phyloP scores from a whole-genome alignment of 2,113 vertebrate genomes.

The Phoxinus phoxinus region DNA sequence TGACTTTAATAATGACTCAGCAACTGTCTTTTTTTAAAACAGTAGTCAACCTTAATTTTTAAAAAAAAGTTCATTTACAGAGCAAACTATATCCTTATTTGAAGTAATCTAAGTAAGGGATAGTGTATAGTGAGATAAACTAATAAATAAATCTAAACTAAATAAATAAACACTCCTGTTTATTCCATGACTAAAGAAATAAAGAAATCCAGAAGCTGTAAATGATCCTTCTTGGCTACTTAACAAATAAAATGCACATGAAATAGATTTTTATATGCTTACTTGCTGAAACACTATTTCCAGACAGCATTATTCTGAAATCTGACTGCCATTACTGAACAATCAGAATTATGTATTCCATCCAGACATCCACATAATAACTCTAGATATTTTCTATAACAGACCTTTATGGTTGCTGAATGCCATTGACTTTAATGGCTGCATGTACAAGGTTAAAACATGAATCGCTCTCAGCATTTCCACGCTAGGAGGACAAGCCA shows the following conservation, averaged over 20 bases:
- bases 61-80: no score
- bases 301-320: not conserved
- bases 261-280: not conserved
- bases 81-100: no score
- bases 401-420: not conserved
- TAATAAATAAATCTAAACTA: not conserved
- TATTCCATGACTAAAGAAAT: not conserved
- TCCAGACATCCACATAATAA: not conserved
- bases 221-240: not conserved
- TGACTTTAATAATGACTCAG: not conserved
- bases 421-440: constrained; percentile 4
- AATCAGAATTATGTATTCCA: not conserved
- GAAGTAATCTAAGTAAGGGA: no score
- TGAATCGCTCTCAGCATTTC: not conserved
- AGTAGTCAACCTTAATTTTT: not conserved
- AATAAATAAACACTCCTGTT: not conserved
- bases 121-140: no score
- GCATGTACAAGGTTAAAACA: not conserved
- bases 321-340: not conserved
- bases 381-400: not conserved
- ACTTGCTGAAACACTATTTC: not conserved
- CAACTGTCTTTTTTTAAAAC: not conserved
- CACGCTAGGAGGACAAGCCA: not conserved
- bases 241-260: not conserved
- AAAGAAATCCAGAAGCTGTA: not conserved